Base-by-base conservation (phyloP, 30 jellyfish, hydroid and myxozoan genomes). In the Mastigias papua region DNA sequence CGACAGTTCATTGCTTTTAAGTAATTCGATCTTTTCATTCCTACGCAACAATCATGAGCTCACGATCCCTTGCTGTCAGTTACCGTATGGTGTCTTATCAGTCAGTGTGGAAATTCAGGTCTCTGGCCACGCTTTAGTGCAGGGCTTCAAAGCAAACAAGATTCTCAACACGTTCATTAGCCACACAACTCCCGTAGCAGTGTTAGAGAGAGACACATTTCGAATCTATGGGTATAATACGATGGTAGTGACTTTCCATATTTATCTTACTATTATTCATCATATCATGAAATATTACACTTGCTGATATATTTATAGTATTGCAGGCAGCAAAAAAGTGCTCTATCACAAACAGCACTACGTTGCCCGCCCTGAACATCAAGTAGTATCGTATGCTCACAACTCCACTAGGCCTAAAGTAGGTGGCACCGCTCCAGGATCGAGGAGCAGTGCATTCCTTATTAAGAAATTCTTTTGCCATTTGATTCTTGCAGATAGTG, bases 11-110 rank as follows among this genome's bases (percentile, higher is more conserved):
- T 42, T 46, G 26, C 80, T 83, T 25, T 21, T 83, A 10, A 33
- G 69, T 0, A 71, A 83, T 67, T 15, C 80, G 2, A 20, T 54
- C 9, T 69, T 83, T 57, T 26, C 86, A 3, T 37, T 83, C 31
- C 58, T 77, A n/a, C 69, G 34, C 33, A 33, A 50, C 34, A 35
- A 51, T 51, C 80, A 83, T 34, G 48, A 4, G 21, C 92, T 83
- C 23, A 20, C 80, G 16, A 51, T 83, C 9, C 92, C 92, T 15
- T 83, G 92, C 22, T 83, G 92, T 29, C 26, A 33, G 1, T 23
- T 83, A 58, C 76, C 57, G 46, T 83, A 83, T 58, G 92, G 92
- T 30, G 35, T 64, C n/a, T 35, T 83, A 27, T 49, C 80, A 58
- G 86, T 83, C 48, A 49, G 67, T 48, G 84, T 51, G 23, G 84